Conservation (phyloP, 1,140 invertebrate species). For the Dryas iulia region DNA sequence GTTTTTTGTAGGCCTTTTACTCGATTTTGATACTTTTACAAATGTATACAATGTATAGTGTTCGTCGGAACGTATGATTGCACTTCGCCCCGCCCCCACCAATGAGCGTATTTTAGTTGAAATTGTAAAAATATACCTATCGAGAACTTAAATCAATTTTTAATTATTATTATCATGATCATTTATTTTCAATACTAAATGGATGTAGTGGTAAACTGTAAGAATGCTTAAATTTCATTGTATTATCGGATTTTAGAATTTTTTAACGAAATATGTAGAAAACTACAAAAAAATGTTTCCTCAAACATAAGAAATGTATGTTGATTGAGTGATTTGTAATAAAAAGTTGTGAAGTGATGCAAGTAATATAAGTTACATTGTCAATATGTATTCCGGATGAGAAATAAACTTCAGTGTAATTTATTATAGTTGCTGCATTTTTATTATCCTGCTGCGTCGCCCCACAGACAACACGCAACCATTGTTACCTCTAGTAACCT, state of each 20-base stretch:
- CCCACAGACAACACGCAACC: not conserved
- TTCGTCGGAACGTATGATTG: slow-evolving; percentile 75
- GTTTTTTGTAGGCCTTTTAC: slow-evolving; percentile 80
- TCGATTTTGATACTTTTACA: slow-evolving; percentile 81
- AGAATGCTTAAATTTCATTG: slow-evolving; percentile 77
- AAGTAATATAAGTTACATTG: slow-evolving; percentile 53
- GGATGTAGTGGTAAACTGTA: slow-evolving; percentile 74
- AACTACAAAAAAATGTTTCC: slow-evolving; percentile 56
- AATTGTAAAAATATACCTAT: slow-evolving; percentile 74
- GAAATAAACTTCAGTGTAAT: slow-evolving; percentile 81
- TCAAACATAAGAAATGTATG: slow-evolving; percentile 66
- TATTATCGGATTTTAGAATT: slow-evolving; percentile 73
- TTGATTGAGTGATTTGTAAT: slow-evolving; percentile 71
- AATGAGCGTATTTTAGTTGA: slow-evolving; percentile 70
- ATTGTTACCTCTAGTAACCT: not conserved
- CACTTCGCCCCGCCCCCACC: slow-evolving; percentile 52
- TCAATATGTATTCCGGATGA: slow-evolving; percentile 75
- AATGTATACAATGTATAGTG: slow-evolving; percentile 80
- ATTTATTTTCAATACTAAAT: slow-evolving; percentile 75
- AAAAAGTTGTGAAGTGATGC: slow-evolving; percentile 69
- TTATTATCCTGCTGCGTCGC: not conserved
- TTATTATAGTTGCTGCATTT: slow-evolving; percentile 59
- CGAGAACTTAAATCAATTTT: slow-evolving; percentile 75
- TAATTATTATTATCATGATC: slow-evolving; percentile 69
- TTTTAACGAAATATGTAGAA: slow-evolving; percentile 64